Conservation (phyloP, 2,113 vertebrate species). For the Hippocampus barbouri region DNA sequence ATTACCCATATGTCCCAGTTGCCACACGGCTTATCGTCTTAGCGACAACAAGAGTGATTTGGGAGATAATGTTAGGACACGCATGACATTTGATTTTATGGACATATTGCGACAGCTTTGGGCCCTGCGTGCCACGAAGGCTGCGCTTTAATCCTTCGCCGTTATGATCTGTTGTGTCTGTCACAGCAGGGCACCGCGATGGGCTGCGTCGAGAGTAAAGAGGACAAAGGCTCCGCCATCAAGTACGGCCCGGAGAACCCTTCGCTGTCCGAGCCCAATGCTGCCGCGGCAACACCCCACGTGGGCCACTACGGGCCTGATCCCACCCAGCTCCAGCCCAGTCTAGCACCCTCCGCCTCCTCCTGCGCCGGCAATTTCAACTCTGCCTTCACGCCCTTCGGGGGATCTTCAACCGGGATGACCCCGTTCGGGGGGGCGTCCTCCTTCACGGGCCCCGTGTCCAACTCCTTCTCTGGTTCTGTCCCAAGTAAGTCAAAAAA, state of each 20-base stretch:
- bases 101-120: constrained; percentile 10
- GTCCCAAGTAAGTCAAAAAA: constrained; percentile 77
- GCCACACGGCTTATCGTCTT: constrained; percentile 53
- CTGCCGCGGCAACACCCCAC: constrained; percentile 65
- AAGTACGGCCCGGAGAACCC: constrained; percentile 83
- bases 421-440: constrained; percentile 89
- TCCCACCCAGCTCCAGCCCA: constrained; percentile 76
- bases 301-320: constrained; percentile 83
- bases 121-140: constrained; percentile 3
- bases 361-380: constrained; percentile 75
- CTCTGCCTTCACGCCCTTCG: constrained; percentile 86
- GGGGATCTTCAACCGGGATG: constrained; percentile 81
- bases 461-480: constrained; percentile 82
- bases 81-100: constrained; percentile 36
- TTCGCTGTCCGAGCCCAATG: constrained; percentile 65
- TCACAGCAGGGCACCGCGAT: constrained; percentile 73
- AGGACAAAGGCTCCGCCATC: constrained; percentile 84
- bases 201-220: constrained; percentile 96
- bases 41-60: constrained; percentile 43
- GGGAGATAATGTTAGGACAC: constrained; percentile 33
- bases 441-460: constrained; percentile 80
- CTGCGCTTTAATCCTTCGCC: neutral
- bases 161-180: constrained; percentile 19
- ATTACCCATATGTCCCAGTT: constrained; percentile 55
- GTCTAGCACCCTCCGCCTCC: constrained; percentile 67